Evolutionary conservation across 23 tunicate species (phyloP).

Genomic region (Trididemnum miniatum): DNA sequence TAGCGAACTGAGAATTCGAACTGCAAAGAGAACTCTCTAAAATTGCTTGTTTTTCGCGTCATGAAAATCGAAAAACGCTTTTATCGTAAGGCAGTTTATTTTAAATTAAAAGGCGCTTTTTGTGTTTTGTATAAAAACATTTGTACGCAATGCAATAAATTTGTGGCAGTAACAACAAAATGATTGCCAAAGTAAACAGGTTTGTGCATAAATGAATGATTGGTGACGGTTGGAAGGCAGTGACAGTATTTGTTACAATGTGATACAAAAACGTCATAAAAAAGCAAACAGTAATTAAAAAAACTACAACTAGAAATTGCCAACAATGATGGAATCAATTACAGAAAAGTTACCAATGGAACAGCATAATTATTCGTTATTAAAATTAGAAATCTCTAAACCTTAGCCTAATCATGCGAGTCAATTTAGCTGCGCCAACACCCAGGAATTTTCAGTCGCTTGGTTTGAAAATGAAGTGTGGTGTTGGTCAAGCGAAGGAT

Average conservation of each 20-base stretch:
- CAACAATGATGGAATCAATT: no score
- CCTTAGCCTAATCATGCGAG: not conserved
- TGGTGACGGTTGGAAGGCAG: not conserved
- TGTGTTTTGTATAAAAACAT: no score
- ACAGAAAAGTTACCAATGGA: no score
- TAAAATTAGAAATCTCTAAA: no score
- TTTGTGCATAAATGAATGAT: not conserved
- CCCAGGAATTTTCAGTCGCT: not conserved
- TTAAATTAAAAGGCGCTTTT: not conserved
- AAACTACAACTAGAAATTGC: no score
- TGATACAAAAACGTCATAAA: not conserved
- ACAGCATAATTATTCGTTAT: no score
- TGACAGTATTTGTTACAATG: not conserved
- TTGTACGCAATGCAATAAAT: not conserved
- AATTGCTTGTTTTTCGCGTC: no score
- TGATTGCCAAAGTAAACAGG: not conserved
- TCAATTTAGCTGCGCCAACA: constrained; percentile 12
- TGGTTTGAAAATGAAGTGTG: not conserved
- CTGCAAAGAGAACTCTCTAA: no score
- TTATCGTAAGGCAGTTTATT: no score
- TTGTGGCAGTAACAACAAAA: not conserved
- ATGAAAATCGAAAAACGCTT: no score
- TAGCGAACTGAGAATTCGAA: no score
- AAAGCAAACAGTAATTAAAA: not conserved
- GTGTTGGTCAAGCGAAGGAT: not conserved